These are phyloP conservation scores for Chunga burmeisteri DNA, from an alignment of 2,113 vertebrate species.

Conservation along the genomic window DNA sequence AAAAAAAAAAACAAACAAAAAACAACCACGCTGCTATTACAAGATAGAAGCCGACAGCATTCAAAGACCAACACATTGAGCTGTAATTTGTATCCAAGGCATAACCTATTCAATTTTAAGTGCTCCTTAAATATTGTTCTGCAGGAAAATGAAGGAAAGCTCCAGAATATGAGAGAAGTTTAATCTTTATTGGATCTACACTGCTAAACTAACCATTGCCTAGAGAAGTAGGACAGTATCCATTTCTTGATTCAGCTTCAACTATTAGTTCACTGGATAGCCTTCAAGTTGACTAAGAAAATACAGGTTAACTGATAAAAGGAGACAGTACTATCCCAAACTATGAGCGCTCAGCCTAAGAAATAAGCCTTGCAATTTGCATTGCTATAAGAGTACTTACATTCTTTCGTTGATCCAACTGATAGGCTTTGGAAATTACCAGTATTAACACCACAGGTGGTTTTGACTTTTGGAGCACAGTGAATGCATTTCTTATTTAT, in stretches of 20 bases:
- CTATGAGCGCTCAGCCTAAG: not conserved
- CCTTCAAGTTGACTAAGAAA: not conserved
- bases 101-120: not conserved
- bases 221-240: not conserved
- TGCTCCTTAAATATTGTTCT: not conserved
- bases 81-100: not conserved
- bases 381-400: not conserved
- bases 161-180: not conserved
- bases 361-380: not conserved
- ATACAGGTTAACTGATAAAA: not conserved
- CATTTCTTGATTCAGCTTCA: not conserved
- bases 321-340: not conserved
- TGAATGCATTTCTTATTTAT: not conserved
- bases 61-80: not conserved
- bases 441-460: not conserved
- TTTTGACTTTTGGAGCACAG: not conserved
- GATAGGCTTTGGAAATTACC: not conserved
- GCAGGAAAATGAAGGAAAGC: not conserved
- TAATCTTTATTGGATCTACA: not conserved
- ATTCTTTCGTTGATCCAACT: not conserved
- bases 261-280: not conserved
- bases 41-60: not conserved
- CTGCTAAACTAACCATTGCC: not conserved
- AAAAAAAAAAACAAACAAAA: accelerated
- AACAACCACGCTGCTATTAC: not conserved